Conservation (phyloP, 2,113 vertebrate species). For the Oryzias celebensis region DNA sequence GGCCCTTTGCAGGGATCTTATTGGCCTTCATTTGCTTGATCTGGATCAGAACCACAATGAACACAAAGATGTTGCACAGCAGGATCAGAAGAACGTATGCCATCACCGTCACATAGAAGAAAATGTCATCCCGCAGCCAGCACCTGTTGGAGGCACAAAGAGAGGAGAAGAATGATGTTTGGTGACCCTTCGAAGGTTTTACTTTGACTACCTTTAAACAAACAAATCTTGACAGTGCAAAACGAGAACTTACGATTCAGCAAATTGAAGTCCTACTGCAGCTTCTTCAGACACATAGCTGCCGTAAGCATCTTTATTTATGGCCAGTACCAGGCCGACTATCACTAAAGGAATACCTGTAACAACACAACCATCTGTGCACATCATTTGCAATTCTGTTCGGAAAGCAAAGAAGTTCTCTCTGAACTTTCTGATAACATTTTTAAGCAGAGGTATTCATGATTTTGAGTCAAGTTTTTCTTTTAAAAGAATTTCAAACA, state of each 20-base stretch:
- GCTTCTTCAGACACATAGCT: constrained; percentile 2
- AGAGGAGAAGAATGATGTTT: neutral
- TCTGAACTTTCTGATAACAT: too few relatives aligned
- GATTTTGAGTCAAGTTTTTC: too few relatives aligned
- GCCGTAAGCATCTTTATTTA: constrained; percentile 82
- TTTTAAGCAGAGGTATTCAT: too few relatives aligned
- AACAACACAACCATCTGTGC: constrained; percentile 8
- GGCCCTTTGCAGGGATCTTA: constrained; percentile 49
- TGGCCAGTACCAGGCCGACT: constrained; percentile 75
- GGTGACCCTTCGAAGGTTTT: too few relatives aligned
- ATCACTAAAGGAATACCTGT: constrained; percentile 84
- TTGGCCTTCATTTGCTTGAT: constrained; percentile 75
- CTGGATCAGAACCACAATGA: constrained; percentile 83
- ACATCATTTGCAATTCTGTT: too few relatives aligned
- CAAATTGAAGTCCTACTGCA: constrained; percentile 15
- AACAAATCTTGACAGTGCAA: neutral
- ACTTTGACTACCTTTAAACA: neutral
- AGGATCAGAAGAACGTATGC: constrained; percentile 81
- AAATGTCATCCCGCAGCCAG: constrained; percentile 80
- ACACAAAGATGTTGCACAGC: constrained; percentile 81
- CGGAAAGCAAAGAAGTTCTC: too few relatives aligned
- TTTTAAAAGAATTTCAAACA: too few relatives aligned
- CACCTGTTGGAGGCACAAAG: constrained; percentile 73
- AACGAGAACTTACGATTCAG: constrained; percentile 79
- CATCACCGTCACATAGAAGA: constrained; percentile 82